Evolutionary conservation across 2,888 invertebrate species (phyloP), one percentile per base, ranked within the genome.

Genomic region (Hedya salicella): DNA sequence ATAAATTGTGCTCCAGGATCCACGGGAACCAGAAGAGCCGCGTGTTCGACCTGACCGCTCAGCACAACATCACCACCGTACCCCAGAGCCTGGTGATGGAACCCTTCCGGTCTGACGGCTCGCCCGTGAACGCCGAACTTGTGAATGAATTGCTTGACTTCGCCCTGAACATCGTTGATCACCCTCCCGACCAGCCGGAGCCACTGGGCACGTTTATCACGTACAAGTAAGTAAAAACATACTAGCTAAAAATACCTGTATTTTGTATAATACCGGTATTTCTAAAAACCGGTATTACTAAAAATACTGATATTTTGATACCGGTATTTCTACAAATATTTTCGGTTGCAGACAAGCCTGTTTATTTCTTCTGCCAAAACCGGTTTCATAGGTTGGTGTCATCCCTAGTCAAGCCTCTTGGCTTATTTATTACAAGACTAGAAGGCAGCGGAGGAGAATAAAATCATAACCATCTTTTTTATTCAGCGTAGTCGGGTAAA

Each of bases 1-100:
- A n/a, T n/a, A n/a, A n/a, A n/a, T n/a, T n/a, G n/a, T 21, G 14
- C 13, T 32, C 3, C 71, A 89, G 90, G 90, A 88, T 90, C 53
- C 90, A 90, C 52, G 90, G 90, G 0, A 79, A 79, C 1, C 52
- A 66, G 0, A 62, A 69, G 0, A 87, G 82, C 11, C 65, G 76
- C 0, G 75, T 83, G 0, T 88, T 82, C 65, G 81, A 88, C 0
- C 40, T 82, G 0, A 87, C 84, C 0, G 32, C 78, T 0, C 59
- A 77, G 32, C 78, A 85, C 71, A 81, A 86, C 16, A 72, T 89
- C 0, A 52, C 76, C 0, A 6, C 86, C 0, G 5, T 78, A 0
- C 71, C 81, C 0, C 86, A 89, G 48, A 74, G 79, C 8, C 16
- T 84, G 3, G 61, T 70, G 0, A 56, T 70, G 21, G 11, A 52